Conservation (phyloP, 2,888 invertebrate genomes). For the Myopa testacea region DNA sequence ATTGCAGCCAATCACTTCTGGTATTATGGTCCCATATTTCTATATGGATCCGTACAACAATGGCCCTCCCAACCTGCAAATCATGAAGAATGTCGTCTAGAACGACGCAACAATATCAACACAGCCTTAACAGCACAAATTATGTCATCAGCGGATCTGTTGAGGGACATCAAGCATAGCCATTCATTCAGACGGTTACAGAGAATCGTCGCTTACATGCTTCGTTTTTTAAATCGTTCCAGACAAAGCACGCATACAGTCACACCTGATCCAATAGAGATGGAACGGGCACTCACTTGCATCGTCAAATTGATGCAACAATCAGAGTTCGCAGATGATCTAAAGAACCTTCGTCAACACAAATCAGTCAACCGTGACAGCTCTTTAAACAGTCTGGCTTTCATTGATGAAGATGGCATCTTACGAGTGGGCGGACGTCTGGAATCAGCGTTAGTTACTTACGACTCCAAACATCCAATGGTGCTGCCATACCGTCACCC, state of each 20-base stretch:
- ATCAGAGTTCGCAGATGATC: not conserved
- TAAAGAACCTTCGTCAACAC: not conserved
- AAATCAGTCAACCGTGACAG: conserved; percentile 3
- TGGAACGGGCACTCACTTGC: not conserved
- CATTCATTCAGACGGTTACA: no score
- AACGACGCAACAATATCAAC: no score
- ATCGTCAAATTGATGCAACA: conserved; percentile 2
- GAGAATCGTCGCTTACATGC: no score
- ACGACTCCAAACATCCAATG: not conserved
- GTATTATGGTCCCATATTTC: no score
- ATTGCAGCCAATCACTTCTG: no score
- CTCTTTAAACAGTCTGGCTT: not conserved
- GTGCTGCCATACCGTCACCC: not conserved
- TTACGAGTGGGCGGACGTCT: not conserved
- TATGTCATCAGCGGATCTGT: no score
- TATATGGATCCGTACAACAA: no score
- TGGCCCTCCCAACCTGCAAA: no score
- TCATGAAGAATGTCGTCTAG: no score
- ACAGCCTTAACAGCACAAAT: no score
- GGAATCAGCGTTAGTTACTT: not conserved
- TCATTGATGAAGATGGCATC: not conserved
- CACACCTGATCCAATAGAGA: not conserved
- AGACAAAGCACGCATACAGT: not conserved
- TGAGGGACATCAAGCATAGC: no score
- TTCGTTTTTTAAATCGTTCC: no score